Percentiles rank a stretch among this genome's conserved stretches.
Conservation (phyloP, 2,888 invertebrate species). For the Lycophotia porphyrea region DNA sequence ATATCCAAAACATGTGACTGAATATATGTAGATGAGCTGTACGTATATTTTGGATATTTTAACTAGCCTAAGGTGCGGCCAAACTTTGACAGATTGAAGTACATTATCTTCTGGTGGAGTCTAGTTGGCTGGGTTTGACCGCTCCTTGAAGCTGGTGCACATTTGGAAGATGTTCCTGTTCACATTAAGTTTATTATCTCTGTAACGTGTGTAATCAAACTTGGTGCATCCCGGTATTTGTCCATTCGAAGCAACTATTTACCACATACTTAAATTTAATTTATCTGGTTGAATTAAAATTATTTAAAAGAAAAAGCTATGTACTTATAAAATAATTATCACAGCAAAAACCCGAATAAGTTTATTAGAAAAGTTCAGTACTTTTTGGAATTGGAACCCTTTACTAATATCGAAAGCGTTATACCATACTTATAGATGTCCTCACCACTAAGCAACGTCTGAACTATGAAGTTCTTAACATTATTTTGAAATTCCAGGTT, state of each 20-base stretch:
- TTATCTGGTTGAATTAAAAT: not conserved
- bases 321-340: not conserved
- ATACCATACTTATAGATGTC: not conserved
- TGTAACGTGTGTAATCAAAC: not conserved
- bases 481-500: conserved; percentile 87
- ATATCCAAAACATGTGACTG: conserved; percentile 1
- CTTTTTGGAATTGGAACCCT: not conserved
- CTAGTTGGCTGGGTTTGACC: not conserved
- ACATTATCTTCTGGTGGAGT: not conserved
- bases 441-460: not conserved
- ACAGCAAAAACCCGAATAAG: not conserved
- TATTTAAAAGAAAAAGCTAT: not conserved
- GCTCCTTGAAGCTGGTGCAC: not conserved
- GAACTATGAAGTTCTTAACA: not conserved
- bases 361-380: not conserved
- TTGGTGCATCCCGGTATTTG: not conserved
- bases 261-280: not conserved
- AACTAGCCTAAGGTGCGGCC: not conserved
- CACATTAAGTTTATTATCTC: not conserved
- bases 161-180: not conserved
- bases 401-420: not conserved
- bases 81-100: not conserved
- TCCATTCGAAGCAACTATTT: not conserved
- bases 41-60: not conserved
- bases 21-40: conserved; percentile 11